Evolutionary conservation across 2,888 invertebrate species (phyloP).

Genomic region (Calameuta pallipes): DNA sequence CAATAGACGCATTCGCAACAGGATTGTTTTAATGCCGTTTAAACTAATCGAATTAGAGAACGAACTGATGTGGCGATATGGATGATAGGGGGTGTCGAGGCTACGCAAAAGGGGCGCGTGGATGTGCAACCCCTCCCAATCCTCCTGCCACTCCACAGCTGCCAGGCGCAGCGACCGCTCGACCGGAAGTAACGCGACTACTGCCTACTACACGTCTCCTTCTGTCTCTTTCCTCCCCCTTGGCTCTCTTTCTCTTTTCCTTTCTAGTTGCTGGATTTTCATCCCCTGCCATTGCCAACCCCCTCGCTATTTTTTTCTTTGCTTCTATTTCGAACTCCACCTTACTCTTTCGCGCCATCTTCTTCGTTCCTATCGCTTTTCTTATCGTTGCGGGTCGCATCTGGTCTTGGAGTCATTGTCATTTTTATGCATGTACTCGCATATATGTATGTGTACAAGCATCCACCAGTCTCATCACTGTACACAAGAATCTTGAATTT

Average conservation of each 20-base stretch:
- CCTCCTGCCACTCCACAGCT: conserved; percentile 61
- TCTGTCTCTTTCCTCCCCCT: conserved; percentile 35
- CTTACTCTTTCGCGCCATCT: not conserved
- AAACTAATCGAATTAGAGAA: conserved; percentile 71
- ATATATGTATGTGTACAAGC: not conserved
- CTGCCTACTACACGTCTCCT: conserved; percentile 63
- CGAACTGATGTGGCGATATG: conserved; percentile 61
- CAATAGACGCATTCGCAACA: conserved; percentile 63
- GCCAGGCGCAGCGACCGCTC: conserved; percentile 65
- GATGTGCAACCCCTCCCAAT: conserved; percentile 43
- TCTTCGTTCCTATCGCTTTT: conserved; percentile 26
- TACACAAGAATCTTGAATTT: not conserved
- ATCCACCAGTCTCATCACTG: not conserved
- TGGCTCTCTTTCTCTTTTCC: conserved; percentile 31
- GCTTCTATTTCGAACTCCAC: not conserved
- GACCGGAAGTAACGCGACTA: conserved; percentile 66
- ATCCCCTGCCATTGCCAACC: conserved; percentile 7
- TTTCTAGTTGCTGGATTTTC: conserved; percentile 4
- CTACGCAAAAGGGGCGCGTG: conserved; percentile 54
- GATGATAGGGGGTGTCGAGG: conserved; percentile 43
- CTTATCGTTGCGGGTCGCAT: not conserved
- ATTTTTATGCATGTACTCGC: conserved; percentile 42
- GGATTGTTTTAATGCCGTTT: conserved; percentile 74
- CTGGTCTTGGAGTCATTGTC: conserved; percentile 28
- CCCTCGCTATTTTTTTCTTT: conserved; percentile 13